These are phyloP conservation scores for Oceanodroma tethys DNA, from an alignment of 2,113 vertebrate genomes.

Conservation along the genomic window DNA sequence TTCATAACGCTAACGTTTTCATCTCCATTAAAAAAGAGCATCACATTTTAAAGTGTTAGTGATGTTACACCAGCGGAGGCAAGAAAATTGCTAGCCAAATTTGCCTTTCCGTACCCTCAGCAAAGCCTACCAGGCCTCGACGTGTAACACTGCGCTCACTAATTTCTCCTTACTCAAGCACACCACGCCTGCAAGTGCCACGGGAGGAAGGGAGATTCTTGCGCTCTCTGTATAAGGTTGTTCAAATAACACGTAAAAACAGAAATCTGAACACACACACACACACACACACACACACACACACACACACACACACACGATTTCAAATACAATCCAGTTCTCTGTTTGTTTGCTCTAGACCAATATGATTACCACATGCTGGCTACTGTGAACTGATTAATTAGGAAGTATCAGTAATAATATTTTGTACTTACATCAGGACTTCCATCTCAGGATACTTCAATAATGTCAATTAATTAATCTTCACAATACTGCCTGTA, in stretches of 20 bases:
- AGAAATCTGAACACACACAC: neutral
- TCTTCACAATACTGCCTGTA: constrained; percentile 21
- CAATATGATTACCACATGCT: neutral
- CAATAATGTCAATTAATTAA: constrained; percentile 50
- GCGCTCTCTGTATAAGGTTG: too few relatives aligned
- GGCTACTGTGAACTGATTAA: neutral
- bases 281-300: too few relatives aligned
- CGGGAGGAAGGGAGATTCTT: neutral
- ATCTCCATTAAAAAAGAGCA: neutral
- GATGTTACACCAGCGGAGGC: neutral
- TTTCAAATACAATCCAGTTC: neutral
- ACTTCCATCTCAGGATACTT: constrained; percentile 45
- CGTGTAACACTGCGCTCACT: accelerated
- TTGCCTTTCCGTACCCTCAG: neutral
- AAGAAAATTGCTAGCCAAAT: neutral
- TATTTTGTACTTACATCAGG: constrained; percentile 23
- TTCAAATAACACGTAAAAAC: neutral
- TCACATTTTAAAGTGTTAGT: neutral
- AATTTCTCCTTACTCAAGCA: neutral
- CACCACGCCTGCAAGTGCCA: neutral
- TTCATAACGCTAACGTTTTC: neutral
- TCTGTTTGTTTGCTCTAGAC: neutral
- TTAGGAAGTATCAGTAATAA: neutral
- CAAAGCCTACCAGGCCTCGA: neutral
- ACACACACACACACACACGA: too few relatives aligned